Evolutionary conservation across 2,888 invertebrate species (phyloP).

Genomic region (Sinhomidia bicolor): DNA sequence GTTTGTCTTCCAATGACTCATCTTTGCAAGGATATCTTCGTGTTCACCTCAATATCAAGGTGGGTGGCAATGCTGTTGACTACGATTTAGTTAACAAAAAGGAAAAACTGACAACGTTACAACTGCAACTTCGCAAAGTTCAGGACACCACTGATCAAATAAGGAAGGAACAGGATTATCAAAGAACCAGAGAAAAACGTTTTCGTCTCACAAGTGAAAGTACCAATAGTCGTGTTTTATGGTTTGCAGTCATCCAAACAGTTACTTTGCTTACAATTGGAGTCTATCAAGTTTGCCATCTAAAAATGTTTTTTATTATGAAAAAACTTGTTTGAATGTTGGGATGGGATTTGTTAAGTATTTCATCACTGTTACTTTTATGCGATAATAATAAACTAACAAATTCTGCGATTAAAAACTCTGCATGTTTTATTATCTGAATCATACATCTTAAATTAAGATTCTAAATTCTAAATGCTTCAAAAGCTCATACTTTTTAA

Average conservation of each 20-base stretch:
- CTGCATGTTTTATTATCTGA: too few species aligned
- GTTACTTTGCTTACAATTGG: conserved; percentile 95
- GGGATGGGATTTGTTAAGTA: too few species aligned
- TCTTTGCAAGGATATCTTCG: conserved; percentile 81
- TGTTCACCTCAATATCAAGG: conserved; percentile 98
- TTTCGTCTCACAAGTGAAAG: conserved; percentile 99
- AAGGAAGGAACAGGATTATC: conserved; percentile 99
- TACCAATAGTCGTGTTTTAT: conserved; percentile 96
- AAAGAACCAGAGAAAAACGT: conserved; percentile 97
- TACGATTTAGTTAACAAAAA: conserved; percentile 98
- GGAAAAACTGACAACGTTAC: conserved; percentile 97
- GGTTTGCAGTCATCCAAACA: conserved; percentile 98
- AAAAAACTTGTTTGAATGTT: conserved; percentile 97
- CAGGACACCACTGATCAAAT: conserved; percentile 99
- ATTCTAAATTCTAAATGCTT: too few species aligned
- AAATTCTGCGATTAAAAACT: too few species aligned
- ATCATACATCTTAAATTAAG: too few species aligned
- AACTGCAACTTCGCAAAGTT: conserved; percentile 95
- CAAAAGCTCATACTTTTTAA: too few species aligned
- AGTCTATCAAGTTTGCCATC: conserved; percentile 99
- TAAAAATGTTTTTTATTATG: conserved; percentile 99
- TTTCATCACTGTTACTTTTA: too few species aligned
- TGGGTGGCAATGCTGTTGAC: conserved; percentile 99
- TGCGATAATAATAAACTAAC: too few species aligned
- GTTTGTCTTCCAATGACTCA: conserved; percentile 94